Evolutionary conservation across 2,113 vertebrate species (phyloP).

Genomic region (Oncorhynchus masou): DNA sequence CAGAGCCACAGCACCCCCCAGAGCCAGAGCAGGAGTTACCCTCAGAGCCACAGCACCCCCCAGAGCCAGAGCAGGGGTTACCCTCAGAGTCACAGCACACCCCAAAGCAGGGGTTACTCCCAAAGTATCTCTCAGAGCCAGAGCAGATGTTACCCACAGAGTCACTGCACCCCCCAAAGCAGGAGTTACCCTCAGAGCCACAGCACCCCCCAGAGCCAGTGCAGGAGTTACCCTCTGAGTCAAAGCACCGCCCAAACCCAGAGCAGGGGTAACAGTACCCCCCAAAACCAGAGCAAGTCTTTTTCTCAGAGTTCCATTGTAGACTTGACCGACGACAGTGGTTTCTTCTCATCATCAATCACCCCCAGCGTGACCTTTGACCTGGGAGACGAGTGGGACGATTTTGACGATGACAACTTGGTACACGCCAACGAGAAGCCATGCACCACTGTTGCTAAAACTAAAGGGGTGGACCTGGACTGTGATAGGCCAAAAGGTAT

Average conservation of each 20-base stretch:
- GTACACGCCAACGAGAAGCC: slow-evolving; percentile 65
- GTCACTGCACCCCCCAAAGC: too few relatives aligned
- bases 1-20: too few relatives aligned
- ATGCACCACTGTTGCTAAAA: not conserved
- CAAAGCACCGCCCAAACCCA: not conserved
- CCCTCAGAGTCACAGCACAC: too few relatives aligned
- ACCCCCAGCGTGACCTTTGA: slow-evolving; percentile 69
- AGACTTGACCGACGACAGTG: slow-evolving; percentile 40
- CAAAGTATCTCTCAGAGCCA: too few relatives aligned
- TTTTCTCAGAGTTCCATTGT: slow-evolving; percentile 21
- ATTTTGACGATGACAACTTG: slow-evolving; percentile 83
- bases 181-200: too few relatives aligned
- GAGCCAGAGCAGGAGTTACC: too few relatives aligned
- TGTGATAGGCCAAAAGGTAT: slow-evolving; percentile 47
- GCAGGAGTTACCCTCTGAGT: too few relatives aligned
- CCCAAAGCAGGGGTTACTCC: too few relatives aligned
- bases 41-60: too few relatives aligned
- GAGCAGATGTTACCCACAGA: too few relatives aligned
- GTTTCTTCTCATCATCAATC: slow-evolving; percentile 45
- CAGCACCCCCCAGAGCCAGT: too few relatives aligned
- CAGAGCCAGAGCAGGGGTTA: too few relatives aligned
- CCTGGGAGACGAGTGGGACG: slow-evolving; percentile 79
- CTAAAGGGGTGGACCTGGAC: slow-evolving; percentile 23
- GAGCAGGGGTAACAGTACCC: slow-evolving; percentile 17
- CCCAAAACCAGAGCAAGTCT: slow-evolving; percentile 23